phyloP scores from a whole-genome alignment of 2,797 vertebrate species.

The Tokudaia tokunoshimensis region DNA sequence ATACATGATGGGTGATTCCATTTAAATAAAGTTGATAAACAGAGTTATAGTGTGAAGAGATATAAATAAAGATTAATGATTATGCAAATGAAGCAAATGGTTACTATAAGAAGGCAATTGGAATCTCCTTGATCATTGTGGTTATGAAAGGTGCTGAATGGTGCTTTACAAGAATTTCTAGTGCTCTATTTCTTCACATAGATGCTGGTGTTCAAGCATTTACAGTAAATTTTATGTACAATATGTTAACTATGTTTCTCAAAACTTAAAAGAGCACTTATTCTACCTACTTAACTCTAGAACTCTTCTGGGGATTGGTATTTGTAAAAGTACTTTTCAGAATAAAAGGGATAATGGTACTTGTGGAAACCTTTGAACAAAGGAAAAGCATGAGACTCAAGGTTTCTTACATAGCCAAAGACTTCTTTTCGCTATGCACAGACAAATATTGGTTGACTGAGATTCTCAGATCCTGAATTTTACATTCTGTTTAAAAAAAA shows the following conservation, averaged over 20 bases:
- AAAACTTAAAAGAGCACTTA: not conserved
- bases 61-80: not conserved
- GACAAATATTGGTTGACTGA: not conserved
- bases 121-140: not conserved
- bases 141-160: not conserved
- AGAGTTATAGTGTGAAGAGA: constrained; percentile 21
- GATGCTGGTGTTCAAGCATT: not conserved
- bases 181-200: not conserved
- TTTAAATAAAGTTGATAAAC: not conserved
- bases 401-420: not conserved
- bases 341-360: not conserved
- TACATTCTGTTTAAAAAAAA: not conserved
- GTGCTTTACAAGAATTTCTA: not conserved
- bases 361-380: constrained; percentile 21
- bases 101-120: not conserved
- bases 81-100: not conserved
- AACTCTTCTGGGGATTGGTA: constrained; percentile 36
- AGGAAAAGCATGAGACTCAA: not conserved
- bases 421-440: not conserved
- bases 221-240: not conserved
- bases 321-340: constrained; percentile 32
- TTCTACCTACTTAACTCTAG: not conserved
- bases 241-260: constrained; percentile 12
- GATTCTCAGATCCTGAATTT: constrained; percentile 1
- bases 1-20: not conserved